A percentile compares a stretch with the other conserved stretches of the same genome.
phyloP scores from a whole-genome alignment of 2,113 vertebrate genomes.

The Triplophysa siluroides region DNA sequence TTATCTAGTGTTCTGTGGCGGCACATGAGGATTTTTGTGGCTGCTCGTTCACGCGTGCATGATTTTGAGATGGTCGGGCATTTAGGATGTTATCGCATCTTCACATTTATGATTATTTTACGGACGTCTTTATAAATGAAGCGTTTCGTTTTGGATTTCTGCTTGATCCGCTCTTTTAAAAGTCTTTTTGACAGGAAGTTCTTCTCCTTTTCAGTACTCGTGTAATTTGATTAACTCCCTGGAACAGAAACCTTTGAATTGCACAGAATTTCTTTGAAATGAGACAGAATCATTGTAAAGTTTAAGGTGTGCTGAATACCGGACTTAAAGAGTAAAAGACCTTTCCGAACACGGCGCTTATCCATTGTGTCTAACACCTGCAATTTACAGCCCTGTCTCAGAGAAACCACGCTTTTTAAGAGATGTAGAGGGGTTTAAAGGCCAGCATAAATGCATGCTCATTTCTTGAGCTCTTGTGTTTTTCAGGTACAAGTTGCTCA shows the following conservation, averaged over 20 bases:
- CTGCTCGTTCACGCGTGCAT: neutral
- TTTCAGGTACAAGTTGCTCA: constrained; percentile 91
- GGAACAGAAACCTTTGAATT: neutral
- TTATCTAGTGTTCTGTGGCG: neutral
- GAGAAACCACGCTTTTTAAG: neutral
- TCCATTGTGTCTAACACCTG: neutral
- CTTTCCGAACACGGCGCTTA: neutral
- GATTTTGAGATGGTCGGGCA: neutral
- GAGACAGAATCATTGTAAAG: neutral
- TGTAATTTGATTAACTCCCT: neutral
- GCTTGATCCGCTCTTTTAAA: neutral
- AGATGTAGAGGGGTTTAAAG: neutral
- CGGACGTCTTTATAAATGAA: neutral
- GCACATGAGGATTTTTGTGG: no score
- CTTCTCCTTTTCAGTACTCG: neutral
- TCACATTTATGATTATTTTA: neutral
- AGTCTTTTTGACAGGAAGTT: neutral
- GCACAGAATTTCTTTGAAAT: neutral
- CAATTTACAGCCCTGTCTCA: neutral
- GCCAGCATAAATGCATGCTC: neutral
- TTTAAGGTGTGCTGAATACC: neutral
- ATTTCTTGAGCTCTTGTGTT: neutral
- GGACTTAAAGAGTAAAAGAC: neutral
- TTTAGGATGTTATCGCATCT: no score
- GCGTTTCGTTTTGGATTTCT: neutral